Evolutionary conservation across 2,113 vertebrate species (phyloP), one percentile per base, ranked within the genome.

Genomic region (Mormyrus iriodes): DNA sequence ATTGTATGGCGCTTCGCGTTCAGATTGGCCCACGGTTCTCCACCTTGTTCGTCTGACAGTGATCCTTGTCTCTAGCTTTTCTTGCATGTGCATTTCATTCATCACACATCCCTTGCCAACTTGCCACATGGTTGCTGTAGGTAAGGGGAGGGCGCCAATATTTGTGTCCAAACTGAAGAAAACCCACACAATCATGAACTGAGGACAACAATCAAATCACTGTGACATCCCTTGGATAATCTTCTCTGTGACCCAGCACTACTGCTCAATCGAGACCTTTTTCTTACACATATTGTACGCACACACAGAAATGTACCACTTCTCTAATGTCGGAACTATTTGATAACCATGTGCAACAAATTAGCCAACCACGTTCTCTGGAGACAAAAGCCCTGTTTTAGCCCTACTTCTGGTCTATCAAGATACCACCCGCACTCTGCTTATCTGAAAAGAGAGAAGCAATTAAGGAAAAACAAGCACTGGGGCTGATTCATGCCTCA

Each of bases 381-480:
- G 85, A 35, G 31, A 52, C 51, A 53, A 24, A 15, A 42, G 19
- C 15, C 24, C 35, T 24, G 7, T 27, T 46, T 24, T 55, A 55
- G 35, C 12, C 49, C 0, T n/a, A 39, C 49, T 24, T 51, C 6
- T 42, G 73, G 44, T 10, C 69, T 17, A 53, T 21, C 31, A 84
- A 8, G 17, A 84, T 39, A 42, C n/a, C 39, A 13, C 42, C 52
- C 42, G 7, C 52, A 15, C 19, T 10, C 79, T 6, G 42, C 52
- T 89, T 35, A 39, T 55, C 35, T 44, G 88, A 31, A 49, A n/a
- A 27, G 88, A n/a, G 53, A 87, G 83, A 90, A 88, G 52, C 90
- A 92, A 90, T 90, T 90, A 90, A 91, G 88, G 79, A 46, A 91
- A 90, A 85, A 46, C 89, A 88, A 44, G 46, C 21, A n/a, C 58